Conservation (phyloP, 2,797 vertebrate species). For the Tokudaia muenninki region DNA sequence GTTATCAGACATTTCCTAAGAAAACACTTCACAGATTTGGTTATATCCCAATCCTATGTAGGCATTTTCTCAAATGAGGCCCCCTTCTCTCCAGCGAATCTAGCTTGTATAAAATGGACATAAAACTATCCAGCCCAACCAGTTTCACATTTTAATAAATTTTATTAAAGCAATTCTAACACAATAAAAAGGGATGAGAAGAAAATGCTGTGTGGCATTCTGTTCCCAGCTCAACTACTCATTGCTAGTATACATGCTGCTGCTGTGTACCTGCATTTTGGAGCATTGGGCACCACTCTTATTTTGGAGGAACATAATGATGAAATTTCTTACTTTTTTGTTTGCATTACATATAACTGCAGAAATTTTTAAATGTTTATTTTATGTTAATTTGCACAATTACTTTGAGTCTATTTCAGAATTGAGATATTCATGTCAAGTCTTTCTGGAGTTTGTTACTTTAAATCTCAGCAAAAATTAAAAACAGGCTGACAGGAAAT, state of each 20-base stretch:
- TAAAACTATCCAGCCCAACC: not conserved
- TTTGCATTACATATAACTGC: not conserved
- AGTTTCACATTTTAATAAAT: not conserved
- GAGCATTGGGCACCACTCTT: not conserved
- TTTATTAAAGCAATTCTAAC: not conserved
- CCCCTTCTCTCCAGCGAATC: not conserved
- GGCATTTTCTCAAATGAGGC: not conserved
- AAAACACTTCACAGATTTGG: not conserved
- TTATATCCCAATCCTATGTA: not conserved
- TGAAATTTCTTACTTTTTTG: not conserved
- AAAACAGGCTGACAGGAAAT: constrained; percentile 35
- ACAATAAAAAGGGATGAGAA: not conserved
- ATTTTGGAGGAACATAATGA: not conserved
- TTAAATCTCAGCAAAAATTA: not conserved
- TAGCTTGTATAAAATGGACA: not conserved
- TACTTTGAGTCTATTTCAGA: constrained; percentile 48
- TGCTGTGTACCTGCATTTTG: not conserved
- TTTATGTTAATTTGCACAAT: not conserved
- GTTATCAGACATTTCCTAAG: not conserved
- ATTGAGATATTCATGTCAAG: constrained; percentile 2
- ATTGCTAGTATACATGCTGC: not conserved
- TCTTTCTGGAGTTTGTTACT: not conserved
- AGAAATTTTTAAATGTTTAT: constrained; percentile 23
- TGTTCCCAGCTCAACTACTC: not conserved
- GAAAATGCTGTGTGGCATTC: not conserved